Base-by-base conservation (phyloP, 2,113 vertebrate genomes). In the Oryzias woworae region DNA sequence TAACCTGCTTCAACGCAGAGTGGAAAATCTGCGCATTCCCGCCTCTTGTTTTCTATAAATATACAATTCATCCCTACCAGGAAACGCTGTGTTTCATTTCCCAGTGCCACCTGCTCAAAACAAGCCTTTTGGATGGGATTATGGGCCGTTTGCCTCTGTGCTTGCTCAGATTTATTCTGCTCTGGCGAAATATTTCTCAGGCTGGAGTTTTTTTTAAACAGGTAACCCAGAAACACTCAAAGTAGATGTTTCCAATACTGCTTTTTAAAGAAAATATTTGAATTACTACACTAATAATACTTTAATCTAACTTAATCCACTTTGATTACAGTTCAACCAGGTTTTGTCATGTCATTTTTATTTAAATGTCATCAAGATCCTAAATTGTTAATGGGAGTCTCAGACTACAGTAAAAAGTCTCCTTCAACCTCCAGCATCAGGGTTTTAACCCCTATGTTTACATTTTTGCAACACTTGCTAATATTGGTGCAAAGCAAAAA, bases 171-270 rank as follows among this genome's bases (percentile, higher is more conserved):
- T 81, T 81, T 69, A 73, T 69, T 70, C 58, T 53, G 23, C 53
- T 16, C 43, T 78, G 66, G 49, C 80, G 65, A 75, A 82, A 76
- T 77, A 64, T 71, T 79, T 73, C 80, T 26, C 82, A 58, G 68
- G 52, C 58, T 7, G 81, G 70, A 78, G 76, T 20, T 28, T 61
- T 60, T 69, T 72, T 70, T 65, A 73, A 36, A 73, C 59, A 28
- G 15, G 12, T 20, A 52, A 52, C 13, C 48, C 17, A 48, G 23
- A 58, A 28, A 80, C 61, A 49, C 55, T 73, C 8, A 28, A 66
- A 70, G 58, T 36, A 13, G 52, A 59, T 50, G 12, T 17, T 20
- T 47, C 22, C 15, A 50, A 2, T 36, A 5, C 26, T 28, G 26
- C 5, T 28, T 6, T 28, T 28, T 6, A 36, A 2, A 12, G 36